Percentiles rank a stretch among this genome's conserved stretches.
Conservation (phyloP, 2,113 vertebrate genomes). For the Nymphicus hollandicus region DNA sequence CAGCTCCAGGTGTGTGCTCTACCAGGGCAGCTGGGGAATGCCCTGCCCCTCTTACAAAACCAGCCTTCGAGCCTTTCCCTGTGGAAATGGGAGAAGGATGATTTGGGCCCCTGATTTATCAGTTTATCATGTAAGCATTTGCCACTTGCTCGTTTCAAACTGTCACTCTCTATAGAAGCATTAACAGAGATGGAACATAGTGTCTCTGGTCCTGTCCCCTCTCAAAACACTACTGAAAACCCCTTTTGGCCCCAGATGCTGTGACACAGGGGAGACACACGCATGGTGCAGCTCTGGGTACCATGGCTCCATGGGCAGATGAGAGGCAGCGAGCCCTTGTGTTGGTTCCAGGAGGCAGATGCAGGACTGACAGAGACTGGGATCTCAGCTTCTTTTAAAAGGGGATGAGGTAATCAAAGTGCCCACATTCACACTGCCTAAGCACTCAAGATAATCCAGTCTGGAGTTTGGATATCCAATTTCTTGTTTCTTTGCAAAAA, state of each 20-base stretch:
- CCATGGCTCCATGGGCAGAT: neutral
- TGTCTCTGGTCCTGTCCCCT: neutral
- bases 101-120: neutral
- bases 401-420: neutral
- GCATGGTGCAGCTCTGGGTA: neutral
- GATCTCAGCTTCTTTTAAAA: neutral
- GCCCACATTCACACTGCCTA: neutral
- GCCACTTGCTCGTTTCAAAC: neutral
- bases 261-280: accelerated
- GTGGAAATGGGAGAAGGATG: neutral
- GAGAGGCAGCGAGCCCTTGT: neutral
- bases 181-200: neutral
- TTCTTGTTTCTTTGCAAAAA: neutral
- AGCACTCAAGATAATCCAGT: neutral
- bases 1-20: neutral
- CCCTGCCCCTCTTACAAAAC: neutral
- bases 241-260: neutral
- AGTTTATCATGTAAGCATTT: neutral
- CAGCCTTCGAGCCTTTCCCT: neutral
- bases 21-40: neutral
- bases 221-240: neutral
- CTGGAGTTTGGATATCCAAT: neutral
- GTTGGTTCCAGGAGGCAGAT: neutral
- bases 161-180: neutral
- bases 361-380: neutral